A percentile compares a stretch with the other conserved stretches of the same genome.
phyloP scores from a whole-genome alignment of 2,888 invertebrate species.

The Oxystoma pomonae region DNA sequence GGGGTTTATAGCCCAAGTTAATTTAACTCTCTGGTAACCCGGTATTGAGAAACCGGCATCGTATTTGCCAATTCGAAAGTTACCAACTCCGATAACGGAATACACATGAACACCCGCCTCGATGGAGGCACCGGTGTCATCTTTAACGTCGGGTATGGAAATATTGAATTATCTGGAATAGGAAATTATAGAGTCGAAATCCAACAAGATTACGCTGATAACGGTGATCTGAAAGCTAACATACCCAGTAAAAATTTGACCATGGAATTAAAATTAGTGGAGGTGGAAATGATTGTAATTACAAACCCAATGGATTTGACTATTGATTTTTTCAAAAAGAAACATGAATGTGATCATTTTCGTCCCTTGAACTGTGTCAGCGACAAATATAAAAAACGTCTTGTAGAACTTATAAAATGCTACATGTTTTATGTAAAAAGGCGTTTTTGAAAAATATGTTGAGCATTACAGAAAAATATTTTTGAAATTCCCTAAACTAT shows the following conservation, averaged over 20 bases:
- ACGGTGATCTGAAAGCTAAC: constrained; percentile 10
- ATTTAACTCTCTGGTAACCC: too few species aligned
- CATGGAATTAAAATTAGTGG: constrained; percentile 9
- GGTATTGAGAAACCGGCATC: too few species aligned
- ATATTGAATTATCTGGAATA: constrained; percentile 13
- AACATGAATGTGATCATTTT: too few species aligned
- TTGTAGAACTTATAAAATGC: too few species aligned
- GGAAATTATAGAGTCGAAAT: constrained; percentile 14
- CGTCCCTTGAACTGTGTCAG: too few species aligned
- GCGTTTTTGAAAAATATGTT: too few species aligned
- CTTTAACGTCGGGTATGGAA: constrained; percentile 9
- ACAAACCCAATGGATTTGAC: constrained; percentile 11
- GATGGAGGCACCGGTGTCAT: constrained; percentile 10
- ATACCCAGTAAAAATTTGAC: constrained; percentile 13
- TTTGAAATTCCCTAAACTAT: too few species aligned
- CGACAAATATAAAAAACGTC: too few species aligned
- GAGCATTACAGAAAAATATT: too few species aligned
- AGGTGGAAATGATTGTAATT: constrained; percentile 13
- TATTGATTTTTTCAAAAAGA: too few species aligned
- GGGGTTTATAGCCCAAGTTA: too few species aligned
- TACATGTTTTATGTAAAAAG: too few species aligned
- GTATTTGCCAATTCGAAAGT: not conserved
- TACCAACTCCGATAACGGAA: not conserved
- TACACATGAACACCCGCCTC: constrained; percentile 16
- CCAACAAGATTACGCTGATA: constrained; percentile 17